A percentile compares a stretch with the other conserved stretches of the same genome.
Conservation (phyloP, 2,888 invertebrate genomes). For the Neoaliturus tenellus region DNA sequence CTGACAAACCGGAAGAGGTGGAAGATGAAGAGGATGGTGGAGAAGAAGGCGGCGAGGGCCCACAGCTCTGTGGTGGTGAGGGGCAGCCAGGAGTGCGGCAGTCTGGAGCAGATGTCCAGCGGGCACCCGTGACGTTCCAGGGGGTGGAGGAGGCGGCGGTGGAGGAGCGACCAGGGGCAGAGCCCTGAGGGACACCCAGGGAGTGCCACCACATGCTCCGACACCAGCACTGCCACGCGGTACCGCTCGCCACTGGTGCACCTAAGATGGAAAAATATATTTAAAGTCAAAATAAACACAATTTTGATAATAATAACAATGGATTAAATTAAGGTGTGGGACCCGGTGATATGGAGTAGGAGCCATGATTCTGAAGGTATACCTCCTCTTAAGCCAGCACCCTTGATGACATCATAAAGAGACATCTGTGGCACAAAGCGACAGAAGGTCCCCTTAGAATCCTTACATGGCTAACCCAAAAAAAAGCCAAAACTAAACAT, state of each 20-base stretch:
- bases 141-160: background rate
- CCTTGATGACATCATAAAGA: too few species aligned
- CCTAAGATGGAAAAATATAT: background rate
- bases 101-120: background rate
- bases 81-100: background rate
- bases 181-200: slow-evolving; percentile 11
- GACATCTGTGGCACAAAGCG: too few species aligned
- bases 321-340: too few species aligned
- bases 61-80: background rate
- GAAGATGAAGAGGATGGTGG: background rate
- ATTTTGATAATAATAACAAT: too few species aligned
- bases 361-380: too few species aligned
- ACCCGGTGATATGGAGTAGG: too few species aligned
- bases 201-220: background rate
- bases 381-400: too few species aligned
- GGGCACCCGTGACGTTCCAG: background rate
- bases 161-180: slow-evolving; percentile 8
- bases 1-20: background rate
- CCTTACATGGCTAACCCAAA: too few species aligned
- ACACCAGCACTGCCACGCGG: background rate
- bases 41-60: background rate
- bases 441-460: too few species aligned
- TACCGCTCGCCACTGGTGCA: background rate
- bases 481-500: too few species aligned
- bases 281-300: too few species aligned